A percentile compares a stretch with the other conserved stretches of the same genome.
phyloP scores from a whole-genome alignment of 2,113 vertebrate species.

The Aphyosemion australe region DNA sequence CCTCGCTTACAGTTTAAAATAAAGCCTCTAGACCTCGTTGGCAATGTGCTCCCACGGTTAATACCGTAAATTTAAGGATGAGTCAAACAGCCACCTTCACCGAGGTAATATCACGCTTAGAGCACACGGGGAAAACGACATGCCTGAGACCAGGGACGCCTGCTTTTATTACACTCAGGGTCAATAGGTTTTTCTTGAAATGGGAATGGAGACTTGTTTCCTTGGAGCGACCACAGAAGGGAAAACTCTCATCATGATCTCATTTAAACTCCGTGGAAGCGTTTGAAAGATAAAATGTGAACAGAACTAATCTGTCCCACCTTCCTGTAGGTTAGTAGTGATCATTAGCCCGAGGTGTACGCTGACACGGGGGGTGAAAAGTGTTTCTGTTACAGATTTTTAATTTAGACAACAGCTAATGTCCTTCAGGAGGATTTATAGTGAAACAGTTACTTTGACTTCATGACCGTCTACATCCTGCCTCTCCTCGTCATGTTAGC shows the following conservation, averaged over 20 bases:
- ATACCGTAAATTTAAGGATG: conserved; percentile 27
- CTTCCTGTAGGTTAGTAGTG: conserved; percentile 27
- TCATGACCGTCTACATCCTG: conserved; percentile 31
- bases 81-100: conserved; percentile 11
- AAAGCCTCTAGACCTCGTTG: conserved; percentile 32
- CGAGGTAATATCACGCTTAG: conserved; percentile 27
- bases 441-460: conserved; percentile 22
- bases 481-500: conserved; percentile 29
- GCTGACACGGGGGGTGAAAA: conserved; percentile 38
- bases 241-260: conserved; percentile 14
- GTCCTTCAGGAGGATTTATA: conserved; percentile 63
- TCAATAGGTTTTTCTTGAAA: conserved; percentile 30
- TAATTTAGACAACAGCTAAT: conserved; percentile 76
- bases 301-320: conserved; percentile 51
- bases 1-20: conserved; percentile 9
- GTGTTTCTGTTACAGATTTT: conserved; percentile 67
- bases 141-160: background rate
- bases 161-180: conserved; percentile 43
- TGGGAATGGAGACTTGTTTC: conserved; percentile 27
- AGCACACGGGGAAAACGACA: conserved; percentile 21
- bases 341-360: conserved; percentile 62
- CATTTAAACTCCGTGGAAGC: conserved; percentile 9
- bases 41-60: conserved; percentile 3
- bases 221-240: conserved; percentile 31
- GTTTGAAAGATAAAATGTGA: conserved; percentile 46